Evolutionary conservation across 1,140 invertebrate genomes (phyloP).

Genomic region (Bombus haemorrhoidalis): DNA sequence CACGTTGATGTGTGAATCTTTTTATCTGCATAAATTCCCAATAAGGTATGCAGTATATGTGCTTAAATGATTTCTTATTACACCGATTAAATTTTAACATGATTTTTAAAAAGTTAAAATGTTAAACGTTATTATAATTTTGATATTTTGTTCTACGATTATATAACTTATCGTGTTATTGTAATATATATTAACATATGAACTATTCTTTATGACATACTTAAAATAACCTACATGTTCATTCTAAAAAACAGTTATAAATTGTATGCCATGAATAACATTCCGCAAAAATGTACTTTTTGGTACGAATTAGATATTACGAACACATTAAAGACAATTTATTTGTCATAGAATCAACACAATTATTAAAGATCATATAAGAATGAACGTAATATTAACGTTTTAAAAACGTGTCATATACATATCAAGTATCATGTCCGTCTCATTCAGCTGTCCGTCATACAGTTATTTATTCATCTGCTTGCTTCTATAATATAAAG

Average conservation of each 20-base stretch:
- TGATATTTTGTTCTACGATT: conserved; percentile 28
- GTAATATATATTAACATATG: background rate
- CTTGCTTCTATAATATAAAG: background rate
- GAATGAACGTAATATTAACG: background rate
- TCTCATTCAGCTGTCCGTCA: conserved; percentile 5
- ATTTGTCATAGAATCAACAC: background rate
- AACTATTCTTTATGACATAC: background rate
- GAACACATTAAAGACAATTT: background rate
- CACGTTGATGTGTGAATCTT: conserved; percentile 36
- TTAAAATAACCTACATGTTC: conserved; percentile 7
- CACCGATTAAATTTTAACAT: conserved; percentile 41
- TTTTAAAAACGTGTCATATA: conserved; percentile 8
- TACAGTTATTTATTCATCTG: background rate
- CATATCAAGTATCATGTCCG: background rate
- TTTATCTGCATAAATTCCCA: conserved; percentile 22
- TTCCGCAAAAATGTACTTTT: background rate
- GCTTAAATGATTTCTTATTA: background rate
- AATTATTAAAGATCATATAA: background rate
- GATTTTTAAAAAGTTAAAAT: conserved; percentile 2
- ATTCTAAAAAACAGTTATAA: background rate
- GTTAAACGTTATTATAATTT: background rate
- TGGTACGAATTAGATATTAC: background rate
- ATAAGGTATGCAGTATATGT: background rate
- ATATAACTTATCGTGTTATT: conserved; percentile 13
- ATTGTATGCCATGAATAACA: background rate